Evolutionary conservation across 2,113 vertebrate species (phyloP).

Genomic region (Bostrychus sinensis): DNA sequence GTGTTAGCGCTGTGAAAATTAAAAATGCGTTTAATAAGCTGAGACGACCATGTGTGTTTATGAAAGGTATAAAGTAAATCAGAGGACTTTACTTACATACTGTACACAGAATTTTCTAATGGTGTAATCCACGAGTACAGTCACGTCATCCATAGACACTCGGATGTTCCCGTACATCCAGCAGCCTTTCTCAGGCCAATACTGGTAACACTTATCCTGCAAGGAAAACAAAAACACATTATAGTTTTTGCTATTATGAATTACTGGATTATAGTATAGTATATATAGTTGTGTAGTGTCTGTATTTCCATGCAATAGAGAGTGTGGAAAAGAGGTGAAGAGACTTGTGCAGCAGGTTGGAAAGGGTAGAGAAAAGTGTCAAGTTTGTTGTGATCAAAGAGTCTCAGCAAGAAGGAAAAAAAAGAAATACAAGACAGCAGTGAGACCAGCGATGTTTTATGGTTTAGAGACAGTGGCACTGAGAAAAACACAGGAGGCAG

Average conservation of each 20-base stretch:
- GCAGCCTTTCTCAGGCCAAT: conserved; percentile 97
- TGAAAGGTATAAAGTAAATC: neutral
- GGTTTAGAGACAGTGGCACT: too few species aligned
- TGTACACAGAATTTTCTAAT: conserved; percentile 95
- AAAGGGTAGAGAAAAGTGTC: too few species aligned
- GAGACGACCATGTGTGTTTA: neutral
- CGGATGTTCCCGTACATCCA: conserved; percentile 91
- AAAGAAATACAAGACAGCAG: too few species aligned
- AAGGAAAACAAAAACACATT: conserved; percentile 10
- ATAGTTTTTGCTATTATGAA: neutral
- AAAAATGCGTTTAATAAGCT: conserved; percentile 6
- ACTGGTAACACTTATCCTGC: conserved; percentile 94
- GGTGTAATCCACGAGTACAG: conserved; percentile 94
- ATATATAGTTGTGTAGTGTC: too few species aligned
- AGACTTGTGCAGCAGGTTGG: too few species aligned
- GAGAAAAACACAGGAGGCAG: too few species aligned
- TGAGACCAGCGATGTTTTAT: too few species aligned
- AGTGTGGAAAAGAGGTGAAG: too few species aligned
- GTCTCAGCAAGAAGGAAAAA: too few species aligned
- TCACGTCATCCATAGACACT: conserved; percentile 90
- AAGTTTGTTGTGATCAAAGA: too few species aligned
- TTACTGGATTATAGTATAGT: neutral
- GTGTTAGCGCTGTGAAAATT: neutral
- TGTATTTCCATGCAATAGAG: too few species aligned
- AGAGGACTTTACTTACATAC: conserved; percentile 79